A percentile compares a stretch with the other conserved stretches of the same genome.
phyloP scores from a whole-genome alignment of 2,113 vertebrate genomes.

The Dicentrarchus labrax region DNA sequence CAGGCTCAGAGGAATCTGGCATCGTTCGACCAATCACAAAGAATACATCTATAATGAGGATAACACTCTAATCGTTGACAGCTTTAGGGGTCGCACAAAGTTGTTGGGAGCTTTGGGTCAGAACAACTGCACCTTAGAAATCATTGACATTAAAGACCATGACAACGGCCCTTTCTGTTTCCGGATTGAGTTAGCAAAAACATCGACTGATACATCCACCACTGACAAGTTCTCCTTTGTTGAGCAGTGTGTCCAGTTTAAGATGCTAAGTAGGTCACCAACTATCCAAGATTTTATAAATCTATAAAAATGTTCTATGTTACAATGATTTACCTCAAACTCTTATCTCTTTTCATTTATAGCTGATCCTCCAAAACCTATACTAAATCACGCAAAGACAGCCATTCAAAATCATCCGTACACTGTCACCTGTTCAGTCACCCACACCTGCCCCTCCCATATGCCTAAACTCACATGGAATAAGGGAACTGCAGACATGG shows the following conservation, averaged over 20 bases:
- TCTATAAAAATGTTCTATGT: background rate
- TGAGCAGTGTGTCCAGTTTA: conserved; percentile 44
- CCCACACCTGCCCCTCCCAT: too few relatives aligned
- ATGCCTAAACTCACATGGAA: too few relatives aligned
- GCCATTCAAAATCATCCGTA: too few relatives aligned
- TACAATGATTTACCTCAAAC: background rate
- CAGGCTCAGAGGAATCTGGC: conserved; percentile 70
- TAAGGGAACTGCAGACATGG: too few relatives aligned
- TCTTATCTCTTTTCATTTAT: too few relatives aligned
- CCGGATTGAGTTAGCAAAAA: conserved; percentile 44
- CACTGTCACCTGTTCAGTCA: too few relatives aligned
- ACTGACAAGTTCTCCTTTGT: conserved; percentile 63
- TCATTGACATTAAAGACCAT: conserved; percentile 40
- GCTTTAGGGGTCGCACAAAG: conserved; percentile 55
- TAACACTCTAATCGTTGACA: accelerated
- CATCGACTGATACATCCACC: background rate
- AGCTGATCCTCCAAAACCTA: too few relatives aligned
- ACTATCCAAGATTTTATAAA: background rate
- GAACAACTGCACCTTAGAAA: conserved; percentile 77
- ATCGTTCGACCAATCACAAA: accelerated
- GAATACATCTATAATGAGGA: conserved; percentile 46
- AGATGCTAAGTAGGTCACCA: conserved; percentile 49
- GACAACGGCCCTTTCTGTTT: conserved; percentile 80
- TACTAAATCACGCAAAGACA: too few relatives aligned
- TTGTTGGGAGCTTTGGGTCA: conserved; percentile 64